phyloP scores from a whole-genome alignment of 2,888 invertebrate genomes.

The Ectobius pallidus region DNA sequence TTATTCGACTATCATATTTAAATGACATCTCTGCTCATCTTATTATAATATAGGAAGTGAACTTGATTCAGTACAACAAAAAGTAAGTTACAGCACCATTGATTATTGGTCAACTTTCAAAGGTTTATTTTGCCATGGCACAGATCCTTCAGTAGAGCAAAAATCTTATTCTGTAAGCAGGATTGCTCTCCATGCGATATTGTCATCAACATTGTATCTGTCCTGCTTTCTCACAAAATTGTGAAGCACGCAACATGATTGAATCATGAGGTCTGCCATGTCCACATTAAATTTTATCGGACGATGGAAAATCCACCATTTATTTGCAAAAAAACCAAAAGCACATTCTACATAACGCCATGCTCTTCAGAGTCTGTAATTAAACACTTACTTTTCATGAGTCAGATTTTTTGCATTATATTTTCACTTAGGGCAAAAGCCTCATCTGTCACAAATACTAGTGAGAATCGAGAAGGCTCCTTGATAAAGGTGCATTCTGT shows the following conservation, averaged over 20 bases:
- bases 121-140: conserved; percentile 18
- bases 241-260: conserved; percentile 16
- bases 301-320: conserved; percentile 16
- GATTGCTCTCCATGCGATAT: not conserved
- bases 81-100: no score
- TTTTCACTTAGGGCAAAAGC: not conserved
- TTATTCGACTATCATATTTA: no score
- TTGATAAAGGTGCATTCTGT: not conserved
- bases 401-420: conserved; percentile 43
- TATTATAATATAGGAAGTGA: no score
- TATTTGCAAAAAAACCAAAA: conserved; percentile 44
- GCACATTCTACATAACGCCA: conserved; percentile 45
- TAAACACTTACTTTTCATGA: conserved; percentile 47
- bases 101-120: not conserved
- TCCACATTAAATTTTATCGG: conserved; percentile 7
- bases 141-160: not conserved
- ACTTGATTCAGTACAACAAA: no score
- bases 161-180: conserved; percentile 14
- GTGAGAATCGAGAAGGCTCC: not conserved
- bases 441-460: not conserved
- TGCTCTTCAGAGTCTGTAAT: conserved; percentile 48
- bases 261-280: not conserved
- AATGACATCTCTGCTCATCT: no score
- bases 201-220: conserved; percentile 23
- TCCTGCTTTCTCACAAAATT: conserved; percentile 21